Evolutionary conservation across 2,113 vertebrate species (phyloP).

Genomic region (Tetrax tetrax): DNA sequence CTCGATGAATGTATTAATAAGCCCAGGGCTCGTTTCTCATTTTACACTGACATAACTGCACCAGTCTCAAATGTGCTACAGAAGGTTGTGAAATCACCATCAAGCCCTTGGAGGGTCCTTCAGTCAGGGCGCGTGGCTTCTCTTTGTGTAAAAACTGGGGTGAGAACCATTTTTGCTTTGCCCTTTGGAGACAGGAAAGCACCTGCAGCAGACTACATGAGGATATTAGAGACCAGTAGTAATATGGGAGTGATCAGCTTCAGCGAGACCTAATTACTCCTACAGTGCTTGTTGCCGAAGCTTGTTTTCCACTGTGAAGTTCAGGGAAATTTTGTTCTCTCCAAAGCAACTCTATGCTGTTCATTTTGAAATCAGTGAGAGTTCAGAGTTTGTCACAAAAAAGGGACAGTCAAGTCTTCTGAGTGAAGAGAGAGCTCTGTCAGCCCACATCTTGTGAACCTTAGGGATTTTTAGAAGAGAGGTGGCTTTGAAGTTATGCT

Average conservation of each 20-base stretch:
- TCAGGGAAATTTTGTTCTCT: neutral
- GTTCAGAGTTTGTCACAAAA: neutral
- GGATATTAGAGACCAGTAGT: neutral
- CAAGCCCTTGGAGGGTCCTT: neutral
- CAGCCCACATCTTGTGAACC: neutral
- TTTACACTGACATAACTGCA: neutral
- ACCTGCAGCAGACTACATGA: neutral
- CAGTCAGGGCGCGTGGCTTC: rapidly evolving
- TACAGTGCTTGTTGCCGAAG: neutral
- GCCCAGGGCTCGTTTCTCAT: neutral
- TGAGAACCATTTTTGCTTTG: neutral
- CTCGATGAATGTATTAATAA: neutral
- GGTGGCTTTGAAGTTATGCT: neutral
- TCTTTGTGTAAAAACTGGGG: neutral
- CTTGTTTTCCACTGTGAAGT: neutral
- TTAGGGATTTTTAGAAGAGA: neutral
- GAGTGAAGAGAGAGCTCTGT: neutral
- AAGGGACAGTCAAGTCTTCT: neutral
- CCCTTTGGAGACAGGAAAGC: neutral
- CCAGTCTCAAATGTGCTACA: neutral
- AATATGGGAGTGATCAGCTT: neutral
- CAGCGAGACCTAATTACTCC: neutral
- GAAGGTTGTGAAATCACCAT: neutral
- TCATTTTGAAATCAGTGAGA: neutral
- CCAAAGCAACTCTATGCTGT: neutral